Base-by-base conservation (phyloP, 37 sponge, comb jelly and placozoan species). In the Amphimedon queenslandica region DNA sequence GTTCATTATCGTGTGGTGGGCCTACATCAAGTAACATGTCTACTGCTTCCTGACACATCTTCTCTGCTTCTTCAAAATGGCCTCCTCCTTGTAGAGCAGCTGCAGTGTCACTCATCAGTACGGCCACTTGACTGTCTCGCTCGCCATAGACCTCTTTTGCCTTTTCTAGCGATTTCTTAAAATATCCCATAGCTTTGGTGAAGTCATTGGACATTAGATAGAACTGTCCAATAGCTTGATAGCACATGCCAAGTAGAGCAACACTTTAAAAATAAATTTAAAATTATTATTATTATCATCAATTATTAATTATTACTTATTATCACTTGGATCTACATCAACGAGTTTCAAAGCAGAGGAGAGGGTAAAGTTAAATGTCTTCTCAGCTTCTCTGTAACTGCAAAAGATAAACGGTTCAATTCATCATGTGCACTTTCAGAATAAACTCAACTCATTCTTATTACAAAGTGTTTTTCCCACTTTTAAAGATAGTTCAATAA, bases 401-500 rank as follows among this genome's bases (percentile, higher is more conserved):
- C 27, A 27, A 30, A 51, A n/a, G 43, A 61, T 10, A 32, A 64
- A 2, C 28, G 40, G 23, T 4, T 18, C 8, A 10, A 38, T 16
- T 71, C 51, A 55, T n/a, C 53, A 21, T 56, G 20, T 41, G 55
- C 8, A 24, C 41, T 43, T 42, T 13, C 34, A n/a, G n/a, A n/a
- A n/a, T n/a, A n/a, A n/a, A 31, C 28, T 53, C 41, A 37, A 80
- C 80, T 61, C 69, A 42, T 40, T 80, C 42, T 64, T 70, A 57
- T 84, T 77, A 20, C 60, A 42, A 40, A 73, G 78, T 3, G 70
- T 60, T 67, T 77, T 72, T 25, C 68, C 41, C 1, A 84, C 64
- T 60, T 84, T 84, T 24, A 84, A 74, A 2, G 85, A 84, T 32
- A 84, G 71, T 66, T 84, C 85, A 36, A 84, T 40, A 6, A 84